Conservation (phyloP, 2,888 invertebrate species). For the Vannuccia rotundouncinata region DNA sequence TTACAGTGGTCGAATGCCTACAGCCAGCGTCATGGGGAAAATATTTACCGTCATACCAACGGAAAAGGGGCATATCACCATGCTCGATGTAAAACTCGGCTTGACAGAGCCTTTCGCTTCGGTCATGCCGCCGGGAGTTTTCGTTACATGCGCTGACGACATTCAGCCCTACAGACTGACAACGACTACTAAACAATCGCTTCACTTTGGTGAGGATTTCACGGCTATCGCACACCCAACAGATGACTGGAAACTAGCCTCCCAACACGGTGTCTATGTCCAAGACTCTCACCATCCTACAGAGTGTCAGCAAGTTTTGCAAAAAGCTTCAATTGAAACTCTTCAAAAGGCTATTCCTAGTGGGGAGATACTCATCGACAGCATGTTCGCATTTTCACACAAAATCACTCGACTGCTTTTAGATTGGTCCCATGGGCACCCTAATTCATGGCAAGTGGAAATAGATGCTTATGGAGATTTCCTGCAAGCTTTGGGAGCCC, state of each 20-base stretch:
- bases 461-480: constrained; percentile 59
- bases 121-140: constrained; percentile 55
- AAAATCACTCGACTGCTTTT: constrained; percentile 50
- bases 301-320: constrained; percentile 56
- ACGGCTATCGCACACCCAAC: constrained; percentile 58
- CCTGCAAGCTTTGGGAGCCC: constrained; percentile 54
- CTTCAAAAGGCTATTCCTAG: constrained; percentile 55
- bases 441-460: constrained; percentile 45
- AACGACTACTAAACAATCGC: not conserved
- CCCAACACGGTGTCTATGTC: constrained; percentile 58
- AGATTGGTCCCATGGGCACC: constrained; percentile 25
- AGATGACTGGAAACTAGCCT: constrained; percentile 50
- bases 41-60: constrained; percentile 57
- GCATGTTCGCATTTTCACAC: constrained; percentile 57
- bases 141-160: constrained; percentile 58
- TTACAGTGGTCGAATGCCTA: constrained; percentile 58
- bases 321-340: constrained; percentile 55
- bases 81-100: constrained; percentile 58
- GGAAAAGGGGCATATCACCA: constrained; percentile 45
- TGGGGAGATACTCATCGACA: constrained; percentile 57
- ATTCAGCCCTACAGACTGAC: constrained; percentile 53
- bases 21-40: constrained; percentile 57
- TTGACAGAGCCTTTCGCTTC: constrained; percentile 56
- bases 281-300: constrained; percentile 44
- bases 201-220: constrained; percentile 47